A percentile compares a stretch with the other conserved stretches of the same genome.
Conservation (phyloP, 1,140 invertebrate species). For the Panagrolaimus sp. region DNA sequence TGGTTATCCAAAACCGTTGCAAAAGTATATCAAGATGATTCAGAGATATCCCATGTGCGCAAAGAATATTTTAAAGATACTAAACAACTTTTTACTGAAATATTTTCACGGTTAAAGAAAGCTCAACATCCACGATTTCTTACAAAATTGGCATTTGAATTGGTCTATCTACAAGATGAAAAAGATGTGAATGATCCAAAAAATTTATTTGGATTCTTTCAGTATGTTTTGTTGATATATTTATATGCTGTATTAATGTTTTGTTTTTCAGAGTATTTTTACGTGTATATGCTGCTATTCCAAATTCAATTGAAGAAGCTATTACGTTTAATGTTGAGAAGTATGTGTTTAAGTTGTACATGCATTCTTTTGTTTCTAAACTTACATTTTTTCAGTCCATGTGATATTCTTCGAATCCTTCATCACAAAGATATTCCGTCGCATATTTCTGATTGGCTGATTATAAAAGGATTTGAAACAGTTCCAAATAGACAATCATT, state of each 20-base stretch:
- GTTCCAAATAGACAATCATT: neutral
- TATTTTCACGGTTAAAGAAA: neutral
- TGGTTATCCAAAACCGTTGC: neutral
- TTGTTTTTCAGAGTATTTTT: neutral
- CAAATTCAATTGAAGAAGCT: neutral
- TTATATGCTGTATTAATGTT: neutral
- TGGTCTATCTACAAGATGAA: constrained; percentile 1
- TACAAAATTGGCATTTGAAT: neutral
- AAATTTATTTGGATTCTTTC: neutral
- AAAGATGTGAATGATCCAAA: neutral
- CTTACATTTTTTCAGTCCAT: neutral
- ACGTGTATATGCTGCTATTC: neutral
- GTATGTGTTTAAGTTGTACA: no score
- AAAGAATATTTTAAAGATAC: neutral
- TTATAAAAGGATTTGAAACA: neutral
- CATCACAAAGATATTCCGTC: neutral
- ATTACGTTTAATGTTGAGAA: neutral
- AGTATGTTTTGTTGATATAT: neutral
- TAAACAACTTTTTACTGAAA: neutral
- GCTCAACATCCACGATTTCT: neutral
- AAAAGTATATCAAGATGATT: neutral
- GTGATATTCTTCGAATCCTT: neutral
- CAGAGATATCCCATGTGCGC: neutral
- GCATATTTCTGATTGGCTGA: neutral
- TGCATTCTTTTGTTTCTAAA: neutral